These are phyloP conservation scores for Drosophila parthenogenetica DNA, from an alignment of 2,888 invertebrate genomes.

Conservation along the genomic window DNA sequence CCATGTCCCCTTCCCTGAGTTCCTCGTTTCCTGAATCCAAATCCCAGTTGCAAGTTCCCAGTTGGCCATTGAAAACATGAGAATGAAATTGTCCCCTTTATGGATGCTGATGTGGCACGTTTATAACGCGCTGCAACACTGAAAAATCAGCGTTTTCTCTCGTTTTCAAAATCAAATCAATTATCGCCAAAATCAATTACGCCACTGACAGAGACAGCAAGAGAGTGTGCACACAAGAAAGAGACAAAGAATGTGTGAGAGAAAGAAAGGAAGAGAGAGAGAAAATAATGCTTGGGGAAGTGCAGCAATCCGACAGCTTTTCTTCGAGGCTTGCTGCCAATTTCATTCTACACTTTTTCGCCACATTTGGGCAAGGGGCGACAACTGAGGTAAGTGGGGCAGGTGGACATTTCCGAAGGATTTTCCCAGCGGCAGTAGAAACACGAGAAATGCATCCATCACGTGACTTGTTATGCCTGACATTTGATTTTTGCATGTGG, in stretches of 20 bases:
- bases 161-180: slow-evolving; percentile 67
- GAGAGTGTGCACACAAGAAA: slow-evolving; percentile 1
- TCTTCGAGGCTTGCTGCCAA: slow-evolving; percentile 31
- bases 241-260: not conserved
- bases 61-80: slow-evolving; percentile 18
- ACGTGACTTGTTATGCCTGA: slow-evolving; percentile 59
- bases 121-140: slow-evolving; percentile 52
- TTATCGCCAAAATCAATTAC: slow-evolving; percentile 75
- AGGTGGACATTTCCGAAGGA: slow-evolving; percentile 19
- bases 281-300: slow-evolving; percentile 7
- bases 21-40: too few relatives aligned
- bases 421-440: slow-evolving; percentile 16
- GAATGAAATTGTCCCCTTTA: slow-evolving; percentile 30
- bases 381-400: not conserved
- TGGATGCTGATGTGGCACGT: slow-evolving; percentile 69
- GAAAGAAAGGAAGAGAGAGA: not conserved
- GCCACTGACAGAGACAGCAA: slow-evolving; percentile 32
- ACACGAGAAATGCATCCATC: slow-evolving; percentile 61
- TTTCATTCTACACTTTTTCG: slow-evolving; percentile 20
- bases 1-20: not conserved
- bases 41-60: slow-evolving; percentile 15
- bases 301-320: slow-evolving; percentile 36
- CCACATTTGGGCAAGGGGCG: not conserved
- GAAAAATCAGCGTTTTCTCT: slow-evolving; percentile 72
- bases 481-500: slow-evolving; percentile 63